These are phyloP conservation scores for Cinara cedri DNA, from an alignment of 2,888 invertebrate genomes.

Conservation along the genomic window DNA sequence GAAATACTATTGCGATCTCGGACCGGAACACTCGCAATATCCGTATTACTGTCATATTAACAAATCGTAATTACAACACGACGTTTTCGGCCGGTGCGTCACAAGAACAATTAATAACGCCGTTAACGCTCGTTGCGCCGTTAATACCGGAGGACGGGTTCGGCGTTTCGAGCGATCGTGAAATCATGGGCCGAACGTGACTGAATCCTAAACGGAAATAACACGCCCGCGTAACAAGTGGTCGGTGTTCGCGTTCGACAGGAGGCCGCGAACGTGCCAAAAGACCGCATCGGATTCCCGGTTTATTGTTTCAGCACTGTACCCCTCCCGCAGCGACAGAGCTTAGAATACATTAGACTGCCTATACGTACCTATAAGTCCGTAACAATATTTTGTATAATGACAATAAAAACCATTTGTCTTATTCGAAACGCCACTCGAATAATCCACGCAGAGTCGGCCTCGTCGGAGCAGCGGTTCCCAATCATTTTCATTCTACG, in stretches of 20 bases:
- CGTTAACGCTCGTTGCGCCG: neutral
- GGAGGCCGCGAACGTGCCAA: constrained; percentile 16
- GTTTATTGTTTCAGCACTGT: neutral
- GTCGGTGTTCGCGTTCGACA: neutral
- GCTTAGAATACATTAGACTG: neutral
- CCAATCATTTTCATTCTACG: no score
- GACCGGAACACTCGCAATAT: no score
- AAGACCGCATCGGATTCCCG: neutral
- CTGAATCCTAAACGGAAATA: neutral
- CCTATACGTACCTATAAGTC: no score
- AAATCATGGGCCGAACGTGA: constrained; percentile 21
- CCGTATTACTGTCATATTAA: no score
- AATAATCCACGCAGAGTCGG: no score
- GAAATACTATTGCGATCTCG: no score
- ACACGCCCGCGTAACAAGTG: constrained; percentile 31
- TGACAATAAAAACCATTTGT: no score
- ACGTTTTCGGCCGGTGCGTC: neutral
- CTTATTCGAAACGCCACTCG: no score
- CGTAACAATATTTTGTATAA: no score
- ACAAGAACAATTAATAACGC: neutral
- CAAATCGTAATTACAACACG: no score
- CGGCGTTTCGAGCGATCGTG: neutral
- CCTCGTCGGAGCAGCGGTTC: no score
- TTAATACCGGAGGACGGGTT: neutral
- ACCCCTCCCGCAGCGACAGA: neutral